Conservation (phyloP, 2,797 vertebrate genomes). For the Chelon auratus region DNA sequence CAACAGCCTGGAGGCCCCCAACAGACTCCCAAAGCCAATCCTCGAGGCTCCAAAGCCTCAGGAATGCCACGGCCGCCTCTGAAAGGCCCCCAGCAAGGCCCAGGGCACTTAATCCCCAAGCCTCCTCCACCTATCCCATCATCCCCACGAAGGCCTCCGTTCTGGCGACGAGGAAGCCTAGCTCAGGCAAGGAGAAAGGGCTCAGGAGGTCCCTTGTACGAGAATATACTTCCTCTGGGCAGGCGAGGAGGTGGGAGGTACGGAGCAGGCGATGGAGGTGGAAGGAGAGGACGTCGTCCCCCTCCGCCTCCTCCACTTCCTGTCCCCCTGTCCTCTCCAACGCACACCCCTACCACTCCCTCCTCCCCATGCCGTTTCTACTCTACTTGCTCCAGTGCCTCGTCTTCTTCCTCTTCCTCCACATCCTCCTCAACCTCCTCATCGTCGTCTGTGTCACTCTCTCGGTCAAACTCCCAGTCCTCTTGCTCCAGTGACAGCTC, state of each 20-base stretch:
- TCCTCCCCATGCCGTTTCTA: slow-evolving; percentile 81
- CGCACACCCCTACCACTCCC: slow-evolving; percentile 84
- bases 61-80: slow-evolving; percentile 78
- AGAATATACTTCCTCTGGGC: slow-evolving; percentile 86
- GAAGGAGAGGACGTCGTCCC: slow-evolving; percentile 79
- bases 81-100: slow-evolving; percentile 78
- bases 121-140: slow-evolving; percentile 84
- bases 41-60: slow-evolving; percentile 76
- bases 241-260: slow-evolving; percentile 83
- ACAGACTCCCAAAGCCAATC: slow-evolving; percentile 82
- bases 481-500: slow-evolving; percentile 80
- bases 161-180: slow-evolving; percentile 86
- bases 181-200: slow-evolving; percentile 85
- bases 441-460: slow-evolving; percentile 82
- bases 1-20: slow-evolving; percentile 75
- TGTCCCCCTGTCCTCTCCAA: slow-evolving; percentile 81
- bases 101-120: slow-evolving; percentile 83
- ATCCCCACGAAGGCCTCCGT: slow-evolving; percentile 83
- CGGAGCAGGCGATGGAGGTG: slow-evolving; percentile 74
- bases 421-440: slow-evolving; percentile 82
- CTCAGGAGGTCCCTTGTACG: slow-evolving; percentile 86
- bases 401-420: slow-evolving; percentile 79
- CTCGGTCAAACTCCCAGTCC: slow-evolving; percentile 83
- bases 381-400: slow-evolving; percentile 82
- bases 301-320: slow-evolving; percentile 81